Base-by-base conservation (phyloP, 2,888 invertebrate species). In the Nomada hirtipes region DNA sequence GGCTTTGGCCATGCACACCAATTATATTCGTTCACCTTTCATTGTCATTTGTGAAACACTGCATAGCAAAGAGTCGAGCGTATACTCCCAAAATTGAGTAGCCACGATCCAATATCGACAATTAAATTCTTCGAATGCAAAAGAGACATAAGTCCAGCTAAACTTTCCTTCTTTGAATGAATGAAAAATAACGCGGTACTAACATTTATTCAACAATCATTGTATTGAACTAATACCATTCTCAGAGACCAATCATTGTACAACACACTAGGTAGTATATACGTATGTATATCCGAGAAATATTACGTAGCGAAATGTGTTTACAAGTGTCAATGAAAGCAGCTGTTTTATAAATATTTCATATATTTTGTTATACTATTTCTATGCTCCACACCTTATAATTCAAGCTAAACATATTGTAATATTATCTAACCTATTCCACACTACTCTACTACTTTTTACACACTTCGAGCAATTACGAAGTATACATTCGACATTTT, bases 311-410 rank as follows among this genome's bases (percentile, higher is more conserved):
- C 23, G 23, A 26, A 42, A 26, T 44, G 50, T 67, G 87, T 85
- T 91, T 90, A 89, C 90, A 87, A 90, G 85, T 88, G 87, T 88
- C 90, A 91, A 85, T 85, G 88, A 78, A 79, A 86, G 80, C 85
- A 87, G 86, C 90, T 91, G 89, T 92, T 92, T 92, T 92, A 90
- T 92, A 92, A 92, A 92, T 92, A 92, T 91, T 92, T 93, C 90
- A 93, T 93, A 93, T 93, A 93, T 93, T 93, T 93, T 93, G 92
- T 93, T 93, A 93, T 92, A 93, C 93, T 92, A 84, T 93, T 93
- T 93, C 92, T 92, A 92, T 92, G 91, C 93, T 91, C 92, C 91
- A 90, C 90, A 90, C 86, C 84, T 89, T 88, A 88, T 87, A 88
- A 88, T 88, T 89, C 86, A 88, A 88, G 83, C 86, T 89, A 86